phyloP scores from a whole-genome alignment of 2,113 vertebrate genomes.

The Morone saxatilis region DNA sequence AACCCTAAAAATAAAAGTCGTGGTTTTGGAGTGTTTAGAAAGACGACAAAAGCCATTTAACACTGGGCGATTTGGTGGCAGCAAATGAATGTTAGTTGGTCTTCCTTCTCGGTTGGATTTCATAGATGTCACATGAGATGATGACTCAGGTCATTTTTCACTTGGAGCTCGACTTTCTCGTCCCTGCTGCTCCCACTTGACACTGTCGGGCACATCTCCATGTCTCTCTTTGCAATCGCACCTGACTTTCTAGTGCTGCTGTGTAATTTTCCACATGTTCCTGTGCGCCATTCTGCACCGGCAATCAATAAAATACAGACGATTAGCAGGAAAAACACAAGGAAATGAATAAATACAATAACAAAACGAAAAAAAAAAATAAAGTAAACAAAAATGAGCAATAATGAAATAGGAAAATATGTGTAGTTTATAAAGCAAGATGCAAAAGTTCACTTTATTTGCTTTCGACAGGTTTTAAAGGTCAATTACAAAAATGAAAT shows the following conservation, averaged over 20 bases:
- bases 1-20: too few species aligned
- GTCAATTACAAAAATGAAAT: conserved; percentile 49
- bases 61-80: not conserved
- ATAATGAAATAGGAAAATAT: not conserved
- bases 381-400: not conserved
- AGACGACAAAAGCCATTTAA: conserved; percentile 16
- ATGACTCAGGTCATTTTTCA: conserved; percentile 56
- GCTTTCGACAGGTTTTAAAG: conserved; percentile 49
- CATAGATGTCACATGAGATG: conserved; percentile 47
- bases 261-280: not conserved
- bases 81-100: conserved; percentile 6
- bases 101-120: conserved; percentile 31
- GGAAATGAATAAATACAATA: not conserved
- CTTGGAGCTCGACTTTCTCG: conserved; percentile 46
- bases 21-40: not conserved
- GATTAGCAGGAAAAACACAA: not conserved
- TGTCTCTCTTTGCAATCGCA: not conserved
- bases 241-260: not conserved
- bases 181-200: conserved; percentile 24
- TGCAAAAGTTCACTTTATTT: conserved; percentile 65
- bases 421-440: conserved; percentile 11
- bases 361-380: not conserved
- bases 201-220: conserved; percentile 13
- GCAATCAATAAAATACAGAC: not conserved
- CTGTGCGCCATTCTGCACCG: too few species aligned